phyloP scores from a whole-genome alignment of 2,113 vertebrate genomes.

The Osmerus eperlanus region DNA sequence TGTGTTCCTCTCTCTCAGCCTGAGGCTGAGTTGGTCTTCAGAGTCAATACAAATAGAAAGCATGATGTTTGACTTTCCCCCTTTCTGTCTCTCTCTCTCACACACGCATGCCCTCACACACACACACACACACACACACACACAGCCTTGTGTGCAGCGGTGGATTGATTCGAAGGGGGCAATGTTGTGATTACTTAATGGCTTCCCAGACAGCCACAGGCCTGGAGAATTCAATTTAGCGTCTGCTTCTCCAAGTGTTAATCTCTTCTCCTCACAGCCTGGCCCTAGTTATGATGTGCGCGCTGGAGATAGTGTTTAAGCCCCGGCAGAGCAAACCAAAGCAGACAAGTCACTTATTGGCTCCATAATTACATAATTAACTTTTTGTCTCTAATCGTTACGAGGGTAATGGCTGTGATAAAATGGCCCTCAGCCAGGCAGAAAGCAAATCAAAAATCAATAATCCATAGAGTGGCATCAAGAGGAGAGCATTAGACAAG shows the following conservation, averaged over 20 bases:
- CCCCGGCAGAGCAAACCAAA: conserved; percentile 90
- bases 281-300: conserved; percentile 83
- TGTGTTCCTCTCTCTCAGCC: conserved; percentile 63
- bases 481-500: conserved; percentile 3
- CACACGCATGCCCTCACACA: conserved; percentile 2
- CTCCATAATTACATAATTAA: conserved; percentile 99
- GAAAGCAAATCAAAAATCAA: conserved; percentile 96
- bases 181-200: conserved; percentile 94
- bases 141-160: conserved; percentile 75
- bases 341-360: conserved; percentile 96
- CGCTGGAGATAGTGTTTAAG: conserved; percentile 90
- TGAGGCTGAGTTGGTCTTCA: conserved; percentile 67
- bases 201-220: conserved; percentile 86
- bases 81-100: not conserved
- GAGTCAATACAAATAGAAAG: conserved; percentile 79
- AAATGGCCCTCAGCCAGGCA: conserved; percentile 90
- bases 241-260: conserved; percentile 85
- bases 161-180: conserved; percentile 84
- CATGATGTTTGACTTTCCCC: conserved; percentile 28
- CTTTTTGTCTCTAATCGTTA: conserved; percentile 99
- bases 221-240: conserved; percentile 90
- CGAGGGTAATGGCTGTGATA: conserved; percentile 94
- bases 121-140: conserved; percentile 68
- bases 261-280: conserved; percentile 86
- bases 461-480: conserved; percentile 94